Base-by-base conservation (phyloP, 2,113 vertebrate species). In the Chelonoidis abingdonii region DNA sequence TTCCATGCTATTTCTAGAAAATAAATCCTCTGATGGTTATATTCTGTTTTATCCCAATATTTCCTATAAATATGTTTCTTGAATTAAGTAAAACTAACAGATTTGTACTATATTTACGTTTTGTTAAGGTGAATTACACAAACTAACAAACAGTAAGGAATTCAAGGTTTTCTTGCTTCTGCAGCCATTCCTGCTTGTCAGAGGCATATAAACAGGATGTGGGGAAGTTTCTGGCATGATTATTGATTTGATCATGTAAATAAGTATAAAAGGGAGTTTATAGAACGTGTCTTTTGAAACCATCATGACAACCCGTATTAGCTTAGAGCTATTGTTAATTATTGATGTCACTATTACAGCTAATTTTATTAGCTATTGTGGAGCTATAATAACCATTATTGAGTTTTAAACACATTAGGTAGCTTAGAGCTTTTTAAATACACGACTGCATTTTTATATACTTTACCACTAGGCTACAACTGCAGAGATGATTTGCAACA, bases 281-380 rank as follows among this genome's bases (percentile, higher is more conserved):
- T 87, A 87, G 49, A 84, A 59, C 35, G 41, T 59, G 50, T 56
- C 38, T 57, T 87, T 76, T 78, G 75, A 87, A 83, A 52, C 21
- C 47, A 41, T 92, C 52, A 49, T 76, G n/a, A 79, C 49, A 79
- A 52, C 53, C 44, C 22, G 38, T 79, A 88, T 53, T 87, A 75
- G 65, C 78, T 47, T 79, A 53, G 38, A 84, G n/a, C 38, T 79
- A 80, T 84, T 88, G 53, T 44, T 57, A 65, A 83, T 80, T 83
- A 84, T 88, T 92, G 69, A 84, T 92, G 56, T 84, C 81, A 88
- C 54, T 79, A 92, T 88, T 92, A 56, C 21, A 24, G 72, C 38
- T 88, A 88, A 88, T 88, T 84, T 88, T 92, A 84, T 84, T 88
- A 79, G 86, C 72, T 92, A 49, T 47, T 69, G 35, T 87, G 57